phyloP scores from a whole-genome alignment of 2,113 vertebrate genomes.

The Stomatorhinus ivindoensis region DNA sequence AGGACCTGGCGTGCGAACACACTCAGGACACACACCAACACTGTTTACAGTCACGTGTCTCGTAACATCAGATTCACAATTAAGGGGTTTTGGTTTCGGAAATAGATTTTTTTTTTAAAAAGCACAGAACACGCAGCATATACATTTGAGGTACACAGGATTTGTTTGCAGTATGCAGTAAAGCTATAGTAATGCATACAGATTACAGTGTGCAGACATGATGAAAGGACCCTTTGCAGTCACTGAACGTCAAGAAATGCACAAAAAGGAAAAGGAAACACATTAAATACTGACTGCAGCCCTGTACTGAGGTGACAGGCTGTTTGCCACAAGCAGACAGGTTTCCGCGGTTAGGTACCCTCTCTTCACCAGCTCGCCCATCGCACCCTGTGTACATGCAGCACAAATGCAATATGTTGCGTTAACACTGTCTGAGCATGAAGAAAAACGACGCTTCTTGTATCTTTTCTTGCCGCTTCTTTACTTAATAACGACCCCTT shows the following conservation, averaged over 20 bases:
- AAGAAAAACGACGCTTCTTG: background rate
- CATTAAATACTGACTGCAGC: conserved; percentile 63
- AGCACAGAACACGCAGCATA: background rate
- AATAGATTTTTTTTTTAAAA: background rate
- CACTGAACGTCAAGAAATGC: background rate
- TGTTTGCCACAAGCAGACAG: conserved; percentile 62
- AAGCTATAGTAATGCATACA: background rate
- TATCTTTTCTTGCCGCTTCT: background rate
- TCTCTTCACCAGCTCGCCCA: conserved; percentile 65
- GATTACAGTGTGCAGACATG: background rate
- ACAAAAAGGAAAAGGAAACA: background rate
- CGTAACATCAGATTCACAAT: background rate
- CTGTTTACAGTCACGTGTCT: background rate
- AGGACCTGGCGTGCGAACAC: background rate
- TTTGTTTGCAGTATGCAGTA: background rate
- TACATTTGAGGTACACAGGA: background rate
- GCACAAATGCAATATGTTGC: background rate
- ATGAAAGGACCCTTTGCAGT: background rate
- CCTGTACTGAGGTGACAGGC: conserved; percentile 66
- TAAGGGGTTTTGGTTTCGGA: background rate
- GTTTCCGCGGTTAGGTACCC: conserved; percentile 71
- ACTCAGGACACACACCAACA: background rate
- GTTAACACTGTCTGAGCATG: background rate
- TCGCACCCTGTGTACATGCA: conserved; percentile 62
- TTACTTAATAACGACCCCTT: background rate